Conservation (phyloP, 2,797 vertebrate species). For the Catostomus latipinnis region DNA sequence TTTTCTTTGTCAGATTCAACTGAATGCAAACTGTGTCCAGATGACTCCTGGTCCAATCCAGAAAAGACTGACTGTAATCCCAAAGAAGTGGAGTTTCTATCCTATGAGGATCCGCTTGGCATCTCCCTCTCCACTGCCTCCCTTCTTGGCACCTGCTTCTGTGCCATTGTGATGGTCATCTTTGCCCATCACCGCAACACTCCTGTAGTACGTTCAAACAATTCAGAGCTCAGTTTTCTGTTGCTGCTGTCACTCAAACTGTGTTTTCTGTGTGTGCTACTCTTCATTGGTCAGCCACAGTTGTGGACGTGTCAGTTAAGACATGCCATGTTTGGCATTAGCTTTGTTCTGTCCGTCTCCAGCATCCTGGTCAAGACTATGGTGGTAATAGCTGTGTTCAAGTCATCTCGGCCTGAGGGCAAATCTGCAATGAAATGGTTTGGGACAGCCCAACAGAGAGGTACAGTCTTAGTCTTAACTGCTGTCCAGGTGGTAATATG, state of each 20-base stretch:
- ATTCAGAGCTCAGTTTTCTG: conserved; percentile 35
- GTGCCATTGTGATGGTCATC: conserved; percentile 22
- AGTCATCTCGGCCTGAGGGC: conserved; percentile 62
- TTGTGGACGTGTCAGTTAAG: conserved; percentile 59
- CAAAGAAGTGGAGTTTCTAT: conserved; percentile 17
- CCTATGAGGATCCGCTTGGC: conserved; percentile 14
- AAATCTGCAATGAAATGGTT: conserved; percentile 68
- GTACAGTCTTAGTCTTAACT: conserved; percentile 67
- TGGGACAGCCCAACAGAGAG: conserved; percentile 71
- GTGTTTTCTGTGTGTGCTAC: conserved; percentile 29
- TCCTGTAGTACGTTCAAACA: conserved; percentile 52
- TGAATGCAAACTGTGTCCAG: conserved; percentile 46
- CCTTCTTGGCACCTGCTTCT: conserved; percentile 4
- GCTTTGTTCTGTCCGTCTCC: conserved; percentile 56
- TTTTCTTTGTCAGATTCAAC: background rate
- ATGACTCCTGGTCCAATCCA: conserved; percentile 47
- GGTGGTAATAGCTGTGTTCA: conserved; percentile 70
- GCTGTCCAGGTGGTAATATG: conserved; percentile 60
- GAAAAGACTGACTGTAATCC: background rate
- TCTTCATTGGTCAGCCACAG: conserved; percentile 17
- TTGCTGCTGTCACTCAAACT: conserved; percentile 48
- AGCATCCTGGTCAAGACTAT: conserved; percentile 69
- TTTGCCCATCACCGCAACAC: conserved; percentile 41
- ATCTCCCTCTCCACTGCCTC: conserved; percentile 18
- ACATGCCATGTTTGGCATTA: conserved; percentile 52